Conservation (phyloP, 2,888 invertebrate species). For the Mythimna albipuncta region DNA sequence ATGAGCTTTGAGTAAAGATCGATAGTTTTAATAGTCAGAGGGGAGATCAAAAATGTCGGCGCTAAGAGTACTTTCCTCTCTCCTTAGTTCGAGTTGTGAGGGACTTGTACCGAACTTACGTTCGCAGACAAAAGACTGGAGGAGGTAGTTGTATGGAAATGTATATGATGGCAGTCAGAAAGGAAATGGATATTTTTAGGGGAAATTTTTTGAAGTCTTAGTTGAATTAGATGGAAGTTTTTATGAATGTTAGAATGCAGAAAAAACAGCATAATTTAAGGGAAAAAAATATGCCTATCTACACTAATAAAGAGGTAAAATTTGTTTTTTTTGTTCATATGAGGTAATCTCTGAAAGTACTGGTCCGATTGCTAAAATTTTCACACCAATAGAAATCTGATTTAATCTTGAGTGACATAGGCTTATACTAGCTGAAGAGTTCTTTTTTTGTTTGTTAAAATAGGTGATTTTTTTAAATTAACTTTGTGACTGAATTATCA, state of each 20-base stretch:
- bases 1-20: slow-evolving; percentile 46
- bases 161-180: slow-evolving; percentile 13
- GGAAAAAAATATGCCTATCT: too few relatives aligned
- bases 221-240: not conserved
- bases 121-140: slow-evolving; percentile 24
- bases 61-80: slow-evolving; percentile 42
- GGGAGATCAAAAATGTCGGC: slow-evolving; percentile 56
- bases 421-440: too few relatives aligned
- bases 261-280: not conserved
- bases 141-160: slow-evolving; percentile 27
- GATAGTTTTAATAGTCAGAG: slow-evolving; percentile 60
- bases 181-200: slow-evolving; percentile 5
- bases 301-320: too few relatives aligned
- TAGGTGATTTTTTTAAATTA: not conserved
- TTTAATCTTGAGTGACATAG: too few relatives aligned
- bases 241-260: not conserved
- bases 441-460: too few relatives aligned
- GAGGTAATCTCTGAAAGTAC: too few relatives aligned
- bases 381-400: too few relatives aligned
- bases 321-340: too few relatives aligned
- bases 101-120: slow-evolving; percentile 40
- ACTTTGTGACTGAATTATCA: too few relatives aligned
- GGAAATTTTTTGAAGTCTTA: not conserved
- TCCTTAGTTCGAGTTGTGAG: slow-evolving; percentile 42
- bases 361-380: too few relatives aligned